phyloP scores from a whole-genome alignment of 2,888 invertebrate genomes.

The Hetaerina titia region DNA sequence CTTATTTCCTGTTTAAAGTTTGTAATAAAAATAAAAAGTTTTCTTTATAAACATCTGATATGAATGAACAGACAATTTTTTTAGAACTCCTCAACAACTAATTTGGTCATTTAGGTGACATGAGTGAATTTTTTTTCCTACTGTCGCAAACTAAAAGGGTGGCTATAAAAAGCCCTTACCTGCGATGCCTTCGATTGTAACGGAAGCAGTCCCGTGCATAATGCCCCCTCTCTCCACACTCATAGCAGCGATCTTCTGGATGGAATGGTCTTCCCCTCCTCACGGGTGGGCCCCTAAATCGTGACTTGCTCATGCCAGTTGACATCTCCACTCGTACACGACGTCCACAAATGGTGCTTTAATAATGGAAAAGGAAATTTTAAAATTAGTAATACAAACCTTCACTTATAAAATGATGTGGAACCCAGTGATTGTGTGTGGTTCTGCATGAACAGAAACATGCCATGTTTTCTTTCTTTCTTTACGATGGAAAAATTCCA shows the following conservation, averaged over 20 bases:
- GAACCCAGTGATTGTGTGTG: too few species aligned
- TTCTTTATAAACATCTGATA: conserved; percentile 61
- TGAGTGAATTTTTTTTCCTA: conserved; percentile 55
- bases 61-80: conserved; percentile 9
- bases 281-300: conserved; percentile 72
- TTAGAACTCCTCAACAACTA: conserved; percentile 45
- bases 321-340: conserved; percentile 95
- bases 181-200: conserved; percentile 79
- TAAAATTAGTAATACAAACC: too few species aligned
- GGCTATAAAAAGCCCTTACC: conserved; percentile 72
- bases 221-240: conserved; percentile 95
- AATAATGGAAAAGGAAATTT: background rate
- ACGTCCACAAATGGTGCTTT: conserved; percentile 90
- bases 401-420: too few species aligned
- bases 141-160: conserved; percentile 13
- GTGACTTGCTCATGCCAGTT: conserved; percentile 83
- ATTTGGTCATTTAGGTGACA: conserved; percentile 48
- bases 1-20: conserved; percentile 59
- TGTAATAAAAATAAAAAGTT: conserved; percentile 65
- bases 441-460: too few species aligned
- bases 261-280: conserved; percentile 86
- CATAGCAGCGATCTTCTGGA: conserved; percentile 95
- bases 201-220: conserved; percentile 94
- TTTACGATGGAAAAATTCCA: too few species aligned
- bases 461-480: too few species aligned